Evolutionary conservation across 1,140 invertebrate species (phyloP), one percentile per base, ranked within the genome.

Genomic region (Meloidogyne hapla): DNA sequence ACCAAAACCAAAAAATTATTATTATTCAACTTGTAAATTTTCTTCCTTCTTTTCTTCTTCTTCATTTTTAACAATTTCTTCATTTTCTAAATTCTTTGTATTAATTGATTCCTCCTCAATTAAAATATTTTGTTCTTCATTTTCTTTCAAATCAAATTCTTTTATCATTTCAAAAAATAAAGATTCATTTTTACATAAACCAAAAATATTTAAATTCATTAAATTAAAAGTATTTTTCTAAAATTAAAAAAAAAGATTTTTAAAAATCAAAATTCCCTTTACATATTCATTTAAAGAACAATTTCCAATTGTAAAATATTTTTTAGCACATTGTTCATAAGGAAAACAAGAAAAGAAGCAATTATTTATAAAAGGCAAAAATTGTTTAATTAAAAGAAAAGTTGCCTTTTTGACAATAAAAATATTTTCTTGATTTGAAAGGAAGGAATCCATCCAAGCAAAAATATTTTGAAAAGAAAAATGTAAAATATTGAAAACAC

Each of bases 271-370:
- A 67, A 0, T 33, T 33, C 33, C 77, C n/a, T n/a, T 74, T 56
- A 83, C 82, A 69, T 79, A 83, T 75, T 77, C 70, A n/a, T 84
- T 76, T 10, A 77, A 72, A 21, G 79, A 66, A 40, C 79, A 75
- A 25, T 76, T 63, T 28, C 69, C 64, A 25, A 69, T 62, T 38
- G 75, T 80, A 38, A 77, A 68, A 25, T 68, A 73, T 28, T 62
- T 68, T 8, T 9, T 18, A 45, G 73, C 40, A 23, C 63, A 75
- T 4, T 61, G 42, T 9, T 83, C 77, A 62, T 74, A 83, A 15
- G 82, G 74, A 67, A 83, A 83, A 48, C 84, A 69, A 42, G 61
- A 68, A 23, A 78, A 80, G 21, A 85, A 69, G 48, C 83, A 85
- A 8, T 75, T 62, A 28, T 80, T 80, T 18, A 84, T 66, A 26